Evolutionary conservation across 1,140 invertebrate species (phyloP).

Genomic region (Oedothorax gibbosus): DNA sequence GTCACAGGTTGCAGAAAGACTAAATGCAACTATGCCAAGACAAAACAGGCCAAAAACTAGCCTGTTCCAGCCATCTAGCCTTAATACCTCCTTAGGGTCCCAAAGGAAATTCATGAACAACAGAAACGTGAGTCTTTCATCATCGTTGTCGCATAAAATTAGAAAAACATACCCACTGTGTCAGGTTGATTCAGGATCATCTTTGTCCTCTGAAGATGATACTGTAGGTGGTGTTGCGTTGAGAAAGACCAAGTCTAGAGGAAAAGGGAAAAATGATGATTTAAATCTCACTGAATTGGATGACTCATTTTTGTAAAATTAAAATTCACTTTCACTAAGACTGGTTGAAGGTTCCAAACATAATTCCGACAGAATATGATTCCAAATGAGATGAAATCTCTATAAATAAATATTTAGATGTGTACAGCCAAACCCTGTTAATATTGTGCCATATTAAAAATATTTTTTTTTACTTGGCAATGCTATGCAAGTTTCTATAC

Average conservation of each 20-base stretch:
- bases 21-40: constrained; percentile 38
- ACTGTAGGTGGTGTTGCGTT: neutral
- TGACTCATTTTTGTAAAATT: neutral
- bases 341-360: too few species aligned
- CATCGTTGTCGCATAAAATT: constrained; percentile 33
- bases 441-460: too few species aligned
- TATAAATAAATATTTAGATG: too few species aligned
- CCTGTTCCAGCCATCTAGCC: constrained; percentile 13
- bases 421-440: too few species aligned
- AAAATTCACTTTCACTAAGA: too few species aligned
- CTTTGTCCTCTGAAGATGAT: constrained; percentile 2
- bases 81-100: constrained; percentile 27
- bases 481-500: too few species aligned
- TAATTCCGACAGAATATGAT: too few species aligned
- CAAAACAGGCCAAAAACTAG: neutral
- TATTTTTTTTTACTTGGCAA: too few species aligned
- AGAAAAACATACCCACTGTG: constrained; percentile 46
- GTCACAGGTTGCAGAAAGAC: neutral
- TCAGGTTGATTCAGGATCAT: constrained; percentile 41
- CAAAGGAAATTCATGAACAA: constrained; percentile 35
- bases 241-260: constrained; percentile 46
- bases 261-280: constrained; percentile 45
- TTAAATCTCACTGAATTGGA: constrained; percentile 7
- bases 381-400: too few species aligned
- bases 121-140: neutral